Base-by-base conservation (phyloP, 2,113 vertebrate genomes). In the Rhabdomys dilectus region DNA sequence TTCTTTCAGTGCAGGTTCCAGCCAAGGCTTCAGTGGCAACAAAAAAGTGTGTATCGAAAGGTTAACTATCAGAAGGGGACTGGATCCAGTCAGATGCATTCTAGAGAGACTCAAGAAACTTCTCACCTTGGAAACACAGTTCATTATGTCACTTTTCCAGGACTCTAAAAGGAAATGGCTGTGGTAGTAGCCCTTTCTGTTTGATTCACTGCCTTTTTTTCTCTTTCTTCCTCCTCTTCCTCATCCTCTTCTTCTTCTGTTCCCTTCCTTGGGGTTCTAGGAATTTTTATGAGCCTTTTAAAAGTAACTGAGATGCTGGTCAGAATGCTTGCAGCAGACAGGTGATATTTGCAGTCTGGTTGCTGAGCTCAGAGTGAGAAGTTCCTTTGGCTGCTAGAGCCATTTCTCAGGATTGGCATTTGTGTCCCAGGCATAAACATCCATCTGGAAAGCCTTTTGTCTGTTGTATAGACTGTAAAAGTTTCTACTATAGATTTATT, bases 201-300 rank as follows among this genome's bases (percentile, higher is more conserved):
- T 91, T 90, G 88, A 96, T 88, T 96, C 82, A 91, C 70, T 96
- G 3, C 64, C 82, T 82, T 7, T 51, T 10, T n/a, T 91, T 78
- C 3, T 73, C 34, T 58, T 73, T 36, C 68, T 15, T 39, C 17
- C 15, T 72, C 6, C 16, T 66, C 26, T 64, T 64, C 64, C 64
- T 72, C 75, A 86, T 88, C 36, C 36, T 29, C 26, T 64, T 64
- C 64, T 29, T 72, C 75, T 87, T 86, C 21, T 22, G 16, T 78
- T 88, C 4, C 73, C 42, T 60, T 78, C 60, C 21, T 85, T n/a
- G 89, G 60, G 76, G 66, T 88, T 95, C 77, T 91, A 84, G 95
- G 92, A 96, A 91, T 97, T 97, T 98, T 97, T 96, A 97, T 97
- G 81, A 95, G 86, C 48, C 93, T 94, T 73, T 98, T 96, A 94